Percentiles rank a stretch among this genome's conserved stretches.
Evolutionary conservation across 1,140 invertebrate species (phyloP).

Genomic region (Solenopsis fugax): DNA sequence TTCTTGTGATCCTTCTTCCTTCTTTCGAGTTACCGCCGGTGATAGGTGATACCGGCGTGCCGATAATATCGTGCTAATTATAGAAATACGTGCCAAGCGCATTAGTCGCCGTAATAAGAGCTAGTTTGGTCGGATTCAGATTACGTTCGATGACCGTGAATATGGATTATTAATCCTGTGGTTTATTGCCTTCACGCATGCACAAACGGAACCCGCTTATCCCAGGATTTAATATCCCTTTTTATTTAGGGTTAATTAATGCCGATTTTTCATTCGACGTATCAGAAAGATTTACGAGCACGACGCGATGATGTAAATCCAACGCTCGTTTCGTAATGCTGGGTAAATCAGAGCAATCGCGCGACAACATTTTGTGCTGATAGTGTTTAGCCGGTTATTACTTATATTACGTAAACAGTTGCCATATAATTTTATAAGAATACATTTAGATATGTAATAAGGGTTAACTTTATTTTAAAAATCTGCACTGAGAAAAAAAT

Average conservation of each 20-base stretch:
- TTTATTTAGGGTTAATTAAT: slow-evolving; percentile 30
- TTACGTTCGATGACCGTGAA: slow-evolving; percentile 51
- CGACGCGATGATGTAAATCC: slow-evolving; percentile 40
- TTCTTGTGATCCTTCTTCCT: not conserved
- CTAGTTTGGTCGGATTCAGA: not conserved
- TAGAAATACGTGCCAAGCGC: slow-evolving; percentile 23
- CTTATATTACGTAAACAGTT: slow-evolving; percentile 12
- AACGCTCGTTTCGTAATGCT: slow-evolving; percentile 19
- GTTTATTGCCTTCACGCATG: slow-evolving; percentile 37
- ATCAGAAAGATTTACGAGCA: not conserved
- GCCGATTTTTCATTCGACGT: not conserved
- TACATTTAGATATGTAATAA: slow-evolving; percentile 13
- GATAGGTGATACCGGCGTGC: not conserved
- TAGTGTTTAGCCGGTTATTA: not conserved
- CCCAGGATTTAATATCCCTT: slow-evolving; percentile 31
- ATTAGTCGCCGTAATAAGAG: slow-evolving; percentile 38
- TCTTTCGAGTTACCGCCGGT: not conserved
- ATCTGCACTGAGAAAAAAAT: no score
- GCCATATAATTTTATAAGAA: slow-evolving; percentile 1
- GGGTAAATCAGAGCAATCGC: not conserved
- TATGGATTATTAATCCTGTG: slow-evolving; percentile 26
- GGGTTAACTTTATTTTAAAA: not conserved
- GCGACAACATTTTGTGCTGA: not conserved
- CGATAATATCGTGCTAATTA: slow-evolving; percentile 42
- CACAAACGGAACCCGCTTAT: slow-evolving; percentile 19